A percentile compares a stretch with the other conserved stretches of the same genome.
These are phyloP conservation scores for Crenuchus spilurus DNA, from an alignment of 2,797 vertebrate genomes.

Conservation along the genomic window DNA sequence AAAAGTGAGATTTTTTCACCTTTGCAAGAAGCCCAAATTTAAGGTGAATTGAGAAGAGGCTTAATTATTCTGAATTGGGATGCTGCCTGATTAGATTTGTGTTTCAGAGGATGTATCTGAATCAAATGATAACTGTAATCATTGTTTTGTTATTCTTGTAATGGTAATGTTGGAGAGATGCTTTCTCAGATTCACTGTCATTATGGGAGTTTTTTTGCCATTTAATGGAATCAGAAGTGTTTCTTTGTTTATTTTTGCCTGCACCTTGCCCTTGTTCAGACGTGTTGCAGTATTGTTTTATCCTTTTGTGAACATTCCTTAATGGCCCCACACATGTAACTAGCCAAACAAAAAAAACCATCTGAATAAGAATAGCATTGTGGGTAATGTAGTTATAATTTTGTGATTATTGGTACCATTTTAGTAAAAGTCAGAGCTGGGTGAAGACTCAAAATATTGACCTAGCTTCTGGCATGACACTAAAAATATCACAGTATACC, in stretches of 20 bases:
- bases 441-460: slow-evolving; percentile 3
- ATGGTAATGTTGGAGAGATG: not conserved
- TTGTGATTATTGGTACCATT: slow-evolving; percentile 37
- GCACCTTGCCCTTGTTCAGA: slow-evolving; percentile 26
- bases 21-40: no score
- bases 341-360: slow-evolving; percentile 16
- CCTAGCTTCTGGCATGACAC: slow-evolving; percentile 21
- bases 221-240: slow-evolving; percentile 7
- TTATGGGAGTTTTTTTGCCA: slow-evolving; percentile 3
- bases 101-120: slow-evolving; percentile 14
- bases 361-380: slow-evolving; percentile 48
- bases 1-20: not conserved
- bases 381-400: slow-evolving; percentile 37
- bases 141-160: slow-evolving; percentile 14
- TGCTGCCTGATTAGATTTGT: not conserved
- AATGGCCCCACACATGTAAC: slow-evolving; percentile 44
- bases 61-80: slow-evolving; percentile 32
- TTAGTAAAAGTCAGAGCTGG: slow-evolving; percentile 46
- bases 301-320: slow-evolving; percentile 66
- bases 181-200: not conserved
- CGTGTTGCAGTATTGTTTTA: slow-evolving; percentile 46
- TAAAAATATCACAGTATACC: not conserved
- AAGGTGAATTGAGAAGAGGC: not conserved
- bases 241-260: slow-evolving; percentile 9
- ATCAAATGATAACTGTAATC: slow-evolving; percentile 25